phyloP scores from a whole-genome alignment of 2,113 vertebrate genomes.

The Coracopsis vasa region DNA sequence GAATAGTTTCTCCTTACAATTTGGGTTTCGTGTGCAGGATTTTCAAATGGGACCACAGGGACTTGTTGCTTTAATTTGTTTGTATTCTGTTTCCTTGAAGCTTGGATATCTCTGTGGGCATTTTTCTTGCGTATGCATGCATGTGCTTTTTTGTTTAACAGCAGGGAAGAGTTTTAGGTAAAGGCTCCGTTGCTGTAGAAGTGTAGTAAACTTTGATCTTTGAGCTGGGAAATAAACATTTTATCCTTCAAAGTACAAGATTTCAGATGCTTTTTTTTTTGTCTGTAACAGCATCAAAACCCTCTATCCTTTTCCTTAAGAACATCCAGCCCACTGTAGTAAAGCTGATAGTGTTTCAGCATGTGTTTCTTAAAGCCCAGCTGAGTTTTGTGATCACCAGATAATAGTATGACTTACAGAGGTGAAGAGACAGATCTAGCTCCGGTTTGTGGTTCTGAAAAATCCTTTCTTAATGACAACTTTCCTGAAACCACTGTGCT shows the following conservation, averaged over 20 bases:
- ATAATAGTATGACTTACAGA: not conserved
- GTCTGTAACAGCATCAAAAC: not conserved
- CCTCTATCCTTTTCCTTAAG: not conserved
- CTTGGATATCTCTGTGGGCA: not conserved
- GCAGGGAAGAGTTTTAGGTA: not conserved
- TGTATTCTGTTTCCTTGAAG: slow-evolving; percentile 3
- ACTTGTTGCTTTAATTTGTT: slow-evolving; percentile 33
- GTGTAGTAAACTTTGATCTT: not conserved
- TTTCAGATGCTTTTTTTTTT: not conserved
- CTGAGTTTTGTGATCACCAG: not conserved
- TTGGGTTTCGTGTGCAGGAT: not conserved
- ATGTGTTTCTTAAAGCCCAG: not conserved
- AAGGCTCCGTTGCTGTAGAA: not conserved
- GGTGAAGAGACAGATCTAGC: not conserved
- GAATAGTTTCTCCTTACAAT: not conserved
- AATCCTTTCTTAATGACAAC: not conserved
- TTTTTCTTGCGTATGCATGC: not conserved
- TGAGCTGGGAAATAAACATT: not conserved
- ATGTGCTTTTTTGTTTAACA: not conserved
- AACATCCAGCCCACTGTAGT: not conserved
- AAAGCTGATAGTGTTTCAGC: not conserved
- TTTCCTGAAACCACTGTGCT: not conserved
- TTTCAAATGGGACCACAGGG: not conserved
- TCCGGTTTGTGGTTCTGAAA: not conserved
- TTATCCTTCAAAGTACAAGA: not conserved